These are phyloP conservation scores for Egretta garzetta DNA, from an alignment of 2,113 vertebrate genomes.

Conservation along the genomic window DNA sequence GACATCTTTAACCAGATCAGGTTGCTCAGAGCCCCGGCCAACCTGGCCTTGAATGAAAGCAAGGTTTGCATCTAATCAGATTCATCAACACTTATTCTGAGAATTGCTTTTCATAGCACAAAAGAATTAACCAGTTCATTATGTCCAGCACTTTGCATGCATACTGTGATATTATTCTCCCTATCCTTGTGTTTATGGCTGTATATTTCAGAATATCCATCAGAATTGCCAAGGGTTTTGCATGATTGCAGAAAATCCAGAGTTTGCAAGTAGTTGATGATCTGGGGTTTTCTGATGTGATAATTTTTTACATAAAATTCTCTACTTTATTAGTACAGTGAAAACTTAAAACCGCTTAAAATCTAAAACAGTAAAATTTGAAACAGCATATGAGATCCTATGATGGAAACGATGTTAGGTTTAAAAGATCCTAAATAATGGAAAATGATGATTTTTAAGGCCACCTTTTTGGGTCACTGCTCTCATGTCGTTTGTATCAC, in stretches of 20 bases:
- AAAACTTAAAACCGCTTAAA: neutral
- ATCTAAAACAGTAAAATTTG: neutral
- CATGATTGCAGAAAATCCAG: neutral
- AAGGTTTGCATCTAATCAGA: constrained; percentile 35
- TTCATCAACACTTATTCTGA: constrained; percentile 31
- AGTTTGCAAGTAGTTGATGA: neutral
- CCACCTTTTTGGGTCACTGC: neutral
- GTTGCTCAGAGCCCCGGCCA: no score
- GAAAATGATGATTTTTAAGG: neutral
- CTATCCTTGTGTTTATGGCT: neutral
- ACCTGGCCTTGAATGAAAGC: neutral
- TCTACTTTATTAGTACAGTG: neutral
- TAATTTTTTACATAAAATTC: neutral
- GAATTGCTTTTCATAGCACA: constrained; percentile 45
- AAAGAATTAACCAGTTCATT: constrained; percentile 46
- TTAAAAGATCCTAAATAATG: neutral
- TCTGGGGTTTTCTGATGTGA: neutral
- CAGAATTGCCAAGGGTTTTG: neutral
- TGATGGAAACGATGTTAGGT: neutral
- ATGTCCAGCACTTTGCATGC: neutral
- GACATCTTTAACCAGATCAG: no score
- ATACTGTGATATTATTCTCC: neutral
- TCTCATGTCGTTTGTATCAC: neutral
- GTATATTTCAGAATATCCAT: neutral
- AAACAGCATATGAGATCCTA: neutral